Percentiles rank a stretch among this genome's conserved stretches.
phyloP scores from a whole-genome alignment of 2,113 vertebrate species.

The Eurypyga helias region DNA sequence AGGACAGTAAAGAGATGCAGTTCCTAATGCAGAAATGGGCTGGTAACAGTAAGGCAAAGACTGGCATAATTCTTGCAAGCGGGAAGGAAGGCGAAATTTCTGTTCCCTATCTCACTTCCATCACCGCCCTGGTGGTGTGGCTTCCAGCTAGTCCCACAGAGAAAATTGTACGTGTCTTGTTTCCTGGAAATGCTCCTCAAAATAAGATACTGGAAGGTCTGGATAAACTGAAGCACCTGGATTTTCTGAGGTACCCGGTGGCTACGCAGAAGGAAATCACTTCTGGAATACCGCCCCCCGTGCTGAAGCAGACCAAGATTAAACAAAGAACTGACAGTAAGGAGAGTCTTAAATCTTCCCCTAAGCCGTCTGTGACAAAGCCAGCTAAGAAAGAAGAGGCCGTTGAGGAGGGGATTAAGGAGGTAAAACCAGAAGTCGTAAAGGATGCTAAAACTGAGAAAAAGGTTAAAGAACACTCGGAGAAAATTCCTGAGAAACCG shows the following conservation, averaged over 20 bases:
- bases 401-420: conserved; percentile 82
- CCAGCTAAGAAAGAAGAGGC: conserved; percentile 85
- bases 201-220: conserved; percentile 98
- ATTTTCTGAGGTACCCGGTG: conserved; percentile 93
- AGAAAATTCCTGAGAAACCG: conserved; percentile 84
- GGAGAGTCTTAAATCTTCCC: conserved; percentile 92
- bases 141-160: conserved; percentile 92
- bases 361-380: conserved; percentile 83
- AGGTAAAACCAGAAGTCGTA: conserved; percentile 82
- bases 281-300: conserved; percentile 82
- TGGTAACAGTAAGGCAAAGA: conserved; percentile 98
- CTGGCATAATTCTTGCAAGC: conserved; percentile 89
- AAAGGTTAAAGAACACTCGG: conserved; percentile 82
- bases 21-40: conserved; percentile 99
- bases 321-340: conserved; percentile 94
- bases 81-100: conserved; percentile 99
- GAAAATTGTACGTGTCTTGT: conserved; percentile 96
- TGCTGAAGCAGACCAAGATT: conserved; percentile 92
- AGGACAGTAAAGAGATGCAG: conserved; percentile 99
- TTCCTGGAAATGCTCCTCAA: conserved; percentile 97
- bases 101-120: conserved; percentile 96
- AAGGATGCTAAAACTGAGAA: conserved; percentile 91
- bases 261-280: conserved; percentile 94
- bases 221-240: conserved; percentile 94
- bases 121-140: conserved; percentile 97